These are phyloP conservation scores for Alaudala cheleensis DNA, from an alignment of 2,113 vertebrate genomes.

Conservation along the genomic window DNA sequence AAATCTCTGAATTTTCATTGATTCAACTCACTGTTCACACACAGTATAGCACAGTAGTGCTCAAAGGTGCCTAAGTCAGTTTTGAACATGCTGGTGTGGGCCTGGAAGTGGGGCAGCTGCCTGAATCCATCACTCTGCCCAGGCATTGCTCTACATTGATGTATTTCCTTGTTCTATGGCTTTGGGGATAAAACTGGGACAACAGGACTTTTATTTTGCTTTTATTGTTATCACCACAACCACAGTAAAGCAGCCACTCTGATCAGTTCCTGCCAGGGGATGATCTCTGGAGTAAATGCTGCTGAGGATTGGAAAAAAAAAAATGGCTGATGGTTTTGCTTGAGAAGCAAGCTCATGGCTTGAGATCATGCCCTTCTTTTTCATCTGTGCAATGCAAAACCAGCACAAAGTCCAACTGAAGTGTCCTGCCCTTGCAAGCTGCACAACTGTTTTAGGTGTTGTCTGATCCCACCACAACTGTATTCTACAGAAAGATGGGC, in stretches of 20 bases:
- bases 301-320: background rate
- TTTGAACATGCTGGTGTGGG: fast-evolving
- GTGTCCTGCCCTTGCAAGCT: background rate
- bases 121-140: background rate
- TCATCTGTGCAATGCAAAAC: background rate
- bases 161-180: background rate
- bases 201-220: background rate
- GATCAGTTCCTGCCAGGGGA: background rate
- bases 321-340: background rate
- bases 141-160: background rate
- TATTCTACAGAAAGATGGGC: background rate
- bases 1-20: background rate
- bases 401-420: background rate
- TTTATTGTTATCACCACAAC: background rate
- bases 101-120: background rate
- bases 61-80: background rate
- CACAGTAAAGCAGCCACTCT: background rate
- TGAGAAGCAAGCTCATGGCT: background rate
- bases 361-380: background rate
- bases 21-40: background rate
- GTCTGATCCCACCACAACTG: background rate
- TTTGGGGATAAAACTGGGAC: background rate
- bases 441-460: background rate
- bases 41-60: fast-evolving
- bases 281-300: background rate